Evolutionary conservation across 1,140 invertebrate genomes (phyloP), one percentile per base, ranked within the genome.

Genomic region (Papilio dardanus): DNA sequence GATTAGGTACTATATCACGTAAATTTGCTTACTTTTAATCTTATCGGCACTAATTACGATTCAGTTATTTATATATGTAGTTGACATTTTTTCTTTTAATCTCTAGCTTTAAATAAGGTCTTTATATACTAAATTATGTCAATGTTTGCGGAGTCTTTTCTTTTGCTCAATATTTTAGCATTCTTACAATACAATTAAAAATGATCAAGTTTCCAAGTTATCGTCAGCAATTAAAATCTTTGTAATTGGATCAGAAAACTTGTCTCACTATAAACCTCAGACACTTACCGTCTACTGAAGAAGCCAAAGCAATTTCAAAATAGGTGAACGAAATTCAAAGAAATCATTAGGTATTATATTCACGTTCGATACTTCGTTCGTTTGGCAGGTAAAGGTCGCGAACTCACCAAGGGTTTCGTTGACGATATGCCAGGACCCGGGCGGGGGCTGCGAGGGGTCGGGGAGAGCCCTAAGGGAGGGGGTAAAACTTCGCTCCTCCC

Each of bases 311-410:
- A 30, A 58, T 62, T 28, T 31, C 35, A 69, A 50, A 71, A 62
- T 71, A 75, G 16, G 30, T 30, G 67, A 40, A 40, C 67, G 33
- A 40, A 69, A 24, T 24, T 21, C 35, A 37, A 80, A 24, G 33
- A 12, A 69, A 40, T 69, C 31, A 40, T 69, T 69, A 33, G 30
- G 10, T 69, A 40, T 69, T 35, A 14, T 54, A 79, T 82, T 79
- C 77, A 74, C 83, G 82, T 84, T 82, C 81, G 77, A 82, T 86
- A 84, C 78, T 87, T 83, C 79, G 81, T 82, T 85, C 83, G 83
- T 84, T 86, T 81, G 31, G 79, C 86, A 84, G 79, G 77, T 83
- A 86, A 90, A 89, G 89, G 89, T 90, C 88, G 86, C 87, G 84
- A 87, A 89, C 88, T 86, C 83, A 80, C 80, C 80, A 88, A 91